Evolutionary conservation across 30 jellyfish, hydroid and myxozoan species (phyloP).

Genomic region (Catostylus mosaicus): DNA sequence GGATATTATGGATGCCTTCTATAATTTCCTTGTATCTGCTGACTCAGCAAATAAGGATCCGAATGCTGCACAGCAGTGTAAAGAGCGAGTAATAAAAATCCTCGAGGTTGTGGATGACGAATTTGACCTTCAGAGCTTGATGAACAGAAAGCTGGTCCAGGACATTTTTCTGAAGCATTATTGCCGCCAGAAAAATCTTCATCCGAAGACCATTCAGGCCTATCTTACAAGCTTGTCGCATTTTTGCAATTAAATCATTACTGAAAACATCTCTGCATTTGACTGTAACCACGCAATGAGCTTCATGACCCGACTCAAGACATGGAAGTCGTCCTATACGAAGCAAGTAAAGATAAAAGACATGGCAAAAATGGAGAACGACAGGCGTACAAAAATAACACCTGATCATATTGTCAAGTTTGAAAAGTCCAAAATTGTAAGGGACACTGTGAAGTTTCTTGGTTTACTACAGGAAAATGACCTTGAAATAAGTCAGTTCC

Average conservation of each 20-base stretch:
- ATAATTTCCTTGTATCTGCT: constrained; percentile 24
- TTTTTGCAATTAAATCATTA: constrained; percentile 10
- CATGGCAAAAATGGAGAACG: constrained; percentile 44
- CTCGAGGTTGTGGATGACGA: constrained; percentile 20
- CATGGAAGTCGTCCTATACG: constrained; percentile 28
- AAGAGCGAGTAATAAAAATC: constrained; percentile 29
- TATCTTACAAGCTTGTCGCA: constrained; percentile 20
- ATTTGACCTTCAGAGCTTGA: constrained; percentile 18
- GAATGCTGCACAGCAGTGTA: constrained; percentile 36
- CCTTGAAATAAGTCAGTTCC: constrained; percentile 21
- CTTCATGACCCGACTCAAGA: constrained; percentile 14
- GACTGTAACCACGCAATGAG: constrained; percentile 5
- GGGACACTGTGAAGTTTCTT: constrained; percentile 25
- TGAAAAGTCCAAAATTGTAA: constrained; percentile 5
- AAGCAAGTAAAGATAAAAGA: constrained; percentile 36
- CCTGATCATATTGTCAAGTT: constrained; percentile 20
- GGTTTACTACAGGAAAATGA: constrained; percentile 12
- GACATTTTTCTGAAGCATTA: constrained; percentile 37
- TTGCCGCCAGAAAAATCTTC: constrained; percentile 39
- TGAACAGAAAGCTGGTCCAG: constrained; percentile 5
- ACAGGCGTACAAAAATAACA: constrained; percentile 24
- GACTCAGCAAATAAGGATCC: constrained; percentile 38
- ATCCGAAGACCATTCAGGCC: constrained; percentile 36
- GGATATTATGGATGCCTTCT: constrained; percentile 23
- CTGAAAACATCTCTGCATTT: constrained; percentile 3